A percentile compares a stretch with the other conserved stretches of the same genome.
phyloP scores from a whole-genome alignment of 2,113 vertebrate species.

The Zapornia atra region DNA sequence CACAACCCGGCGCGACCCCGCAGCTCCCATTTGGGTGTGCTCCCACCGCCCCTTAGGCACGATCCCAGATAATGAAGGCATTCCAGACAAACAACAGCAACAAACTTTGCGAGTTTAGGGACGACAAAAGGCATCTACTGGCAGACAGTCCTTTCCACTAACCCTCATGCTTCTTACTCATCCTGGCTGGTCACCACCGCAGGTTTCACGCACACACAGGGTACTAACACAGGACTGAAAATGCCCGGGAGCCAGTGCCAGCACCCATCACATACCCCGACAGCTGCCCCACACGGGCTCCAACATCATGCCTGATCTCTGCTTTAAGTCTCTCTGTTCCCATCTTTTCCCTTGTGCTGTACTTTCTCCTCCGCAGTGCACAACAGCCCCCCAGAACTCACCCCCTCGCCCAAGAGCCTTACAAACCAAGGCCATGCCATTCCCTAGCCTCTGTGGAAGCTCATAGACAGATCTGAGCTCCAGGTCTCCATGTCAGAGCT shows the following conservation, averaged over 20 bases:
- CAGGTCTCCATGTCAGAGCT: too few species aligned
- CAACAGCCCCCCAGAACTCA: background rate
- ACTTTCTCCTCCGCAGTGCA: background rate
- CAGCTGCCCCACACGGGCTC: background rate
- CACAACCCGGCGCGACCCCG: background rate
- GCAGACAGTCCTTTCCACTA: background rate
- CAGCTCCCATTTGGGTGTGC: background rate
- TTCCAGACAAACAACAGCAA: background rate
- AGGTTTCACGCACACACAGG: too few species aligned
- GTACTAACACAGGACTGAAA: too few species aligned
- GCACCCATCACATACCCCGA: too few species aligned
- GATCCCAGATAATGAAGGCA: background rate
- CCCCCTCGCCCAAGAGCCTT: too few species aligned
- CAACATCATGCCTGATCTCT: background rate
- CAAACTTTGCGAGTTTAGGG: rapidly evolving
- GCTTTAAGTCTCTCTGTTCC: background rate
- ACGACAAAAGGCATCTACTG: background rate
- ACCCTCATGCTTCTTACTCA: background rate
- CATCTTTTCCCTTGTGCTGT: background rate
- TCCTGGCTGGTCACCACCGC: too few species aligned
- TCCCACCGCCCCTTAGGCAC: background rate
- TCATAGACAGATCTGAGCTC: rapidly evolving
- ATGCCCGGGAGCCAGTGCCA: too few species aligned
- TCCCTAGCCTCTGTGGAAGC: rapidly evolving
- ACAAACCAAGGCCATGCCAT: background rate